Conservation (phyloP, 1,140 invertebrate genomes). For the Helicorthomorpha holstii region DNA sequence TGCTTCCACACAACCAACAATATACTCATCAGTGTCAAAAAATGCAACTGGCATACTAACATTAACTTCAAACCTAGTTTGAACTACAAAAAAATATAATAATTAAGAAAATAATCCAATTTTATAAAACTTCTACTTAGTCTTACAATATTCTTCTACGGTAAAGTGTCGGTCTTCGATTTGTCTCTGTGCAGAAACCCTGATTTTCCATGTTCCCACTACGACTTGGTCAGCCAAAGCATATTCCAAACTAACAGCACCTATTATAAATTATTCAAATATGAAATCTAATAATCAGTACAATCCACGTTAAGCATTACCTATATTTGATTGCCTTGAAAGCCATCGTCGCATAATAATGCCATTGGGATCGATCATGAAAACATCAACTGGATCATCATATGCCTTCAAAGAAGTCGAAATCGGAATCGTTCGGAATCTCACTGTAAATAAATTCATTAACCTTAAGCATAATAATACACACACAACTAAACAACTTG, state of each 20-base stretch:
- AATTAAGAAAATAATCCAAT: conserved; percentile 2
- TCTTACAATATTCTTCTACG: conserved; percentile 91
- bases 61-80: conserved; percentile 54
- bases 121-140: background rate
- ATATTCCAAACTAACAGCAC: conserved; percentile 78
- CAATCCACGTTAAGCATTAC: conserved; percentile 9
- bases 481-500: conserved; percentile 20
- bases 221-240: conserved; percentile 76
- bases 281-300: too few species aligned
- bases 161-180: conserved; percentile 65
- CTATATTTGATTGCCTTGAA: conserved; percentile 48
- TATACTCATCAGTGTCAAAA: conserved; percentile 61
- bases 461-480: conserved; percentile 1
- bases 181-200: conserved; percentile 71
- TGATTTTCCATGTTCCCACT: conserved; percentile 80
- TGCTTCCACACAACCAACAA: conserved; percentile 69
- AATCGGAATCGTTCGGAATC: conserved; percentile 73
- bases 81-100: conserved; percentile 21
- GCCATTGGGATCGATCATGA: conserved; percentile 67
- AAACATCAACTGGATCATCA: conserved; percentile 72
- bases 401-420: conserved; percentile 74
- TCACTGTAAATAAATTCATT: conserved; percentile 36
- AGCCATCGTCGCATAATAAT: conserved; percentile 78
- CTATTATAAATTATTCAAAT: conserved; percentile 32
- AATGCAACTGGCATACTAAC: conserved; percentile 89